Conservation (phyloP, 53 echinoderm and acorn worm genomes). For the Luidia sarsii region DNA sequence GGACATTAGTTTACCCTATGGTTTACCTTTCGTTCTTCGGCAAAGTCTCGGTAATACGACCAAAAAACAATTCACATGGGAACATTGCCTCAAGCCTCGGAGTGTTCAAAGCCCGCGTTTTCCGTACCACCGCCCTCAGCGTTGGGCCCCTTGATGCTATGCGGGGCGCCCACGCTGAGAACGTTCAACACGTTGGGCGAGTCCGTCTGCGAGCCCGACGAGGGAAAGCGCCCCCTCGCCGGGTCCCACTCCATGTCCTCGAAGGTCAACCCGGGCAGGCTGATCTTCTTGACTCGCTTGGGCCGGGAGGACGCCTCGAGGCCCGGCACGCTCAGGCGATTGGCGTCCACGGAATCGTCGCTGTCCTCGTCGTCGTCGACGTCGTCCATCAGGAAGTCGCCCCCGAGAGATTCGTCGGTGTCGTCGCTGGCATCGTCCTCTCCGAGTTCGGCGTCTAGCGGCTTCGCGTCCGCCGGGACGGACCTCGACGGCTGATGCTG, state of each 20-base stretch:
- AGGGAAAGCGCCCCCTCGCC: neutral
- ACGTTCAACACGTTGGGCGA: neutral
- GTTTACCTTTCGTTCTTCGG: too few species aligned
- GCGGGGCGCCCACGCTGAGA: too few species aligned
- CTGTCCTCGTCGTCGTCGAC: neutral
- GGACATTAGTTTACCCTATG: too few species aligned
- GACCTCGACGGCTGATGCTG: too few species aligned
- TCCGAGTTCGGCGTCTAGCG: neutral
- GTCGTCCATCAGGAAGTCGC: conserved; percentile 30
- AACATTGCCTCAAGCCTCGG: conserved; percentile 10
- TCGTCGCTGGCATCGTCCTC: conserved; percentile 7
- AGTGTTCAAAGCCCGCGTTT: conserved; percentile 3
- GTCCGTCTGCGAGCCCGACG: conserved; percentile 2
- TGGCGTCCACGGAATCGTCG: neutral
- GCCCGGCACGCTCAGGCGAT: neutral
- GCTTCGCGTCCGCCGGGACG: too few species aligned
- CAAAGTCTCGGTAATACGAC: too few species aligned
- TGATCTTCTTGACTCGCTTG: conserved; percentile 32
- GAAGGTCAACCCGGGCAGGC: conserved; percentile 41
- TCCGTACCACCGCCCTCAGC: too few species aligned
- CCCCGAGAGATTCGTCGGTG: conserved; percentile 10
- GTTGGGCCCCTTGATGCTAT: too few species aligned
- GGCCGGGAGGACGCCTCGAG: neutral
- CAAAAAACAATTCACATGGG: too few species aligned
- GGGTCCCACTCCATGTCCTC: conserved; percentile 47